phyloP scores from a whole-genome alignment of 1,140 invertebrate genomes.

The Drosophila lowei region DNA sequence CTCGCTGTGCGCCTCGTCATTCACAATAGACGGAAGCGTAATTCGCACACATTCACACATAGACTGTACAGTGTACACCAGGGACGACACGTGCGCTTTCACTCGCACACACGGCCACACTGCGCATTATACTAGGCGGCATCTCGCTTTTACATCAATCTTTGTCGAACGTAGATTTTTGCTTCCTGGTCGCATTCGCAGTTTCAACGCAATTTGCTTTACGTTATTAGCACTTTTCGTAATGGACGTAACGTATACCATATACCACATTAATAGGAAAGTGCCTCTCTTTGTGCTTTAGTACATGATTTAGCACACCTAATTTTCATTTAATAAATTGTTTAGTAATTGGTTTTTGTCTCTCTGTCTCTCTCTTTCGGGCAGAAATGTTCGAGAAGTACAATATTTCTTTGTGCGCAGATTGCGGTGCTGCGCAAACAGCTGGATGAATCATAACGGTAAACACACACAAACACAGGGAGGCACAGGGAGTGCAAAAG shows the following conservation, averaged over 20 bases:
- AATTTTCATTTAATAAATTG: slow-evolving; percentile 55
- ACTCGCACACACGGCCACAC: slow-evolving; percentile 40
- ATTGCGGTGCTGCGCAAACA: slow-evolving; percentile 68
- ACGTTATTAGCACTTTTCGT: slow-evolving; percentile 50
- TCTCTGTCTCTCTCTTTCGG: background rate
- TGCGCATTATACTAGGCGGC: slow-evolving; percentile 51
- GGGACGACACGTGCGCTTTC: slow-evolving; percentile 76
- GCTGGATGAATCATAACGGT: slow-evolving; percentile 74
- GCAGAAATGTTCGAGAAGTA: slow-evolving; percentile 46
- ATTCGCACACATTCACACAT: slow-evolving; percentile 35
- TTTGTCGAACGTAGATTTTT: slow-evolving; percentile 68
- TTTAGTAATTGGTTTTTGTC: slow-evolving; percentile 55
- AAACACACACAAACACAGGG: slow-evolving; percentile 31
- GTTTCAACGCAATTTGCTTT: slow-evolving; percentile 37
- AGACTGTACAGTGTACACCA: slow-evolving; percentile 6
- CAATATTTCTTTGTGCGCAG: slow-evolving; percentile 59
- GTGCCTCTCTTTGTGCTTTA: slow-evolving; percentile 21
- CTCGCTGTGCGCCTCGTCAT: slow-evolving; percentile 40
- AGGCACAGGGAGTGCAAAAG: slow-evolving; percentile 16
- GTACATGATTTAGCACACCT: slow-evolving; percentile 47
- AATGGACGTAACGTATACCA: slow-evolving; percentile 2
- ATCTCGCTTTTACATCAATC: slow-evolving; percentile 77
- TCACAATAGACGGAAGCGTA: slow-evolving; percentile 80
- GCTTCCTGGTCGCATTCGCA: slow-evolving; percentile 64
- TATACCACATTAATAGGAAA: slow-evolving; percentile 26